phyloP scores from a whole-genome alignment of 2,888 invertebrate species.

The Acanthosepion lycidas region DNA sequence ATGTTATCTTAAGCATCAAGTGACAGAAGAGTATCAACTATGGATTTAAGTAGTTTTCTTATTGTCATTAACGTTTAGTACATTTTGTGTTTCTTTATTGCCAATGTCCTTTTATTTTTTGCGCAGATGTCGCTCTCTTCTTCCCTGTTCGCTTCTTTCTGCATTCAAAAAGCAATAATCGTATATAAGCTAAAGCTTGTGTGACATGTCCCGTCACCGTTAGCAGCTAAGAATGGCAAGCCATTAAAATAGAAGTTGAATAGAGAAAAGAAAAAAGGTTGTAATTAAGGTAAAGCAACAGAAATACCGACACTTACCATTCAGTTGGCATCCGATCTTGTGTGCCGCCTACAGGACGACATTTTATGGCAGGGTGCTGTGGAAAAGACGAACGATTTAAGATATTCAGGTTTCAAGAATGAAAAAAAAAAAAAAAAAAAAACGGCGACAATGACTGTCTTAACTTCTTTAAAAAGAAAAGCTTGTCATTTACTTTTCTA shows the following conservation, averaged over 20 bases:
- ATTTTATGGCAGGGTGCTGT: neutral
- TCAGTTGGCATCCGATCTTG: neutral
- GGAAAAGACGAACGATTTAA: neutral
- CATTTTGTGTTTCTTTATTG: too few species aligned
- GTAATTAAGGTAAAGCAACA: neutral
- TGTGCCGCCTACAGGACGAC: slow-evolving; percentile 7
- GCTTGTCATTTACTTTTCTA: neutral
- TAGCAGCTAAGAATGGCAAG: neutral
- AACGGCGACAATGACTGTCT: neutral
- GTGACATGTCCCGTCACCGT: neutral
- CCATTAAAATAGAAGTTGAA: neutral
- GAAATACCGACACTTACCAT: neutral
- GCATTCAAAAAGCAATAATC: neutral
- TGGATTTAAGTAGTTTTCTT: too few species aligned
- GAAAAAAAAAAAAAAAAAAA: neutral
- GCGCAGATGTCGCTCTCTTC: neutral
- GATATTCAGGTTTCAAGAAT: neutral
- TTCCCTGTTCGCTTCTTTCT: neutral
- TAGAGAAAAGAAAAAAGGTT: neutral
- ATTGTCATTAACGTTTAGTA: too few species aligned
- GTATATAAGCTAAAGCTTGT: neutral
- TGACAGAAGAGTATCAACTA: too few species aligned
- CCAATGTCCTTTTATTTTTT: too few species aligned
- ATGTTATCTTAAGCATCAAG: too few species aligned
- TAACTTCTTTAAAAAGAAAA: neutral